A percentile compares a stretch with the other conserved stretches of the same genome.
Evolutionary conservation across 2,888 invertebrate species (phyloP).

Genomic region (Tachina grossa): DNA sequence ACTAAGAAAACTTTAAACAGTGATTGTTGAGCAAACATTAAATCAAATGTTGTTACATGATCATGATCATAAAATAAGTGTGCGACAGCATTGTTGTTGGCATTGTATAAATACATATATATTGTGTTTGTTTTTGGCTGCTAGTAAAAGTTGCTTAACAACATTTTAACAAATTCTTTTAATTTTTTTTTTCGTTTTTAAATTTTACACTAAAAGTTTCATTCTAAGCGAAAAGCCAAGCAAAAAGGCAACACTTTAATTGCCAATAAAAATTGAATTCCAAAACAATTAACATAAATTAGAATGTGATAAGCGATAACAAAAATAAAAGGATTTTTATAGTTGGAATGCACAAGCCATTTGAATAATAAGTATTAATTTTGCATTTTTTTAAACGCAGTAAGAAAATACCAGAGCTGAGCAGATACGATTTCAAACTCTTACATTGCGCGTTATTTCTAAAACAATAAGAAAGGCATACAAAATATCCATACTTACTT

Average conservation of each 20-base stretch:
- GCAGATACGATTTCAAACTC: too few species aligned
- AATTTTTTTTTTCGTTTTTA: slow-evolving; percentile 14
- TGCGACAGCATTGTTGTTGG: slow-evolving; percentile 34
- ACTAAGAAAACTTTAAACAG: slow-evolving; percentile 6
- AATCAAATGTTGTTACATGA: slow-evolving; percentile 65
- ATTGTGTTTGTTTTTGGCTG: not conserved
- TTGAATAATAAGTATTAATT: not conserved
- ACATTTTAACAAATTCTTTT: slow-evolving; percentile 40
- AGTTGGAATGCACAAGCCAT: not conserved
- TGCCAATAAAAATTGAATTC: slow-evolving; percentile 56
- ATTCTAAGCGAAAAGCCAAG: slow-evolving; percentile 25
- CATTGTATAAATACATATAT: not conserved
- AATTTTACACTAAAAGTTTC: slow-evolving; percentile 46
- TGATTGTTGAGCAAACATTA: slow-evolving; percentile 60
- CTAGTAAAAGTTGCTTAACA: slow-evolving; percentile 67
- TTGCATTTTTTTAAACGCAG: too few species aligned
- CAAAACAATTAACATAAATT: slow-evolving; percentile 43
- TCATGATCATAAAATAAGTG: slow-evolving; percentile 49
- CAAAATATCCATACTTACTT: too few species aligned
- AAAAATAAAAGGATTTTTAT: slow-evolving; percentile 3
- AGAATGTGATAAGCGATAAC: not conserved
- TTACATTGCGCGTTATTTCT: too few species aligned
- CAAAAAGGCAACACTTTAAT: slow-evolving; percentile 48
- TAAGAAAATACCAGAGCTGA: too few species aligned
- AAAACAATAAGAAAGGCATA: too few species aligned